Conservation (phyloP, 2,113 vertebrate species). For the Meles meles region DNA sequence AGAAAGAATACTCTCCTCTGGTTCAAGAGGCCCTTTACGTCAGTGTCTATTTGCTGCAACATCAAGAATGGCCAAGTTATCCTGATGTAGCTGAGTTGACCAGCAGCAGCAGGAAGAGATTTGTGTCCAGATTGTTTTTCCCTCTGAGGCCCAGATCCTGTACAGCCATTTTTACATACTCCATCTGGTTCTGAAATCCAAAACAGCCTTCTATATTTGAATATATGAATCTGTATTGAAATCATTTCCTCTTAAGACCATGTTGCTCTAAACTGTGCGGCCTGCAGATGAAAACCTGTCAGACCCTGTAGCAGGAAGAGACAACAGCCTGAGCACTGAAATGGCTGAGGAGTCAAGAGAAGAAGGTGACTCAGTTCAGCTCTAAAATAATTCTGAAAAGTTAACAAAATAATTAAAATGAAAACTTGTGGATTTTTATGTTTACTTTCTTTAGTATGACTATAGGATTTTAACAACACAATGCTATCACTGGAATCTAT, state of each 20-base stretch:
- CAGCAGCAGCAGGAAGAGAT: background rate
- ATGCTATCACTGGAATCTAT: background rate
- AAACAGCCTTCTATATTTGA: background rate
- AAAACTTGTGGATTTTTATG: background rate
- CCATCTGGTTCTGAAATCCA: conserved; percentile 26
- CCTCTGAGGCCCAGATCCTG: background rate
- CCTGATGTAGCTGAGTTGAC: background rate
- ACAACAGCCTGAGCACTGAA: background rate
- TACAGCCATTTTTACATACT: background rate
- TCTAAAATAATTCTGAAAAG: background rate
- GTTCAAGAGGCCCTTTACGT: background rate
- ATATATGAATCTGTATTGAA: background rate
- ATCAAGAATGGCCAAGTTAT: background rate
- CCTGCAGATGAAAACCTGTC: background rate
- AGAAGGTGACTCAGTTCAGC: background rate
- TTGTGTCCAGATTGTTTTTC: background rate
- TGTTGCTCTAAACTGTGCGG: background rate
- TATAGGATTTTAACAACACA: background rate
- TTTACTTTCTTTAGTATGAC: background rate
- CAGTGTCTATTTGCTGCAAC: background rate
- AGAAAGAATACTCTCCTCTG: background rate
- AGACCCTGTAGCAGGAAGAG: background rate
- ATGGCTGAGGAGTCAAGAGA: background rate
- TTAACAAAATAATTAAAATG: background rate
- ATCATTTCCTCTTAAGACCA: background rate